A percentile compares a stretch with the other conserved stretches of the same genome.
These are phyloP conservation scores for Brachystomella parvula DNA, from an alignment of 1,140 invertebrate genomes.

Conservation along the genomic window DNA sequence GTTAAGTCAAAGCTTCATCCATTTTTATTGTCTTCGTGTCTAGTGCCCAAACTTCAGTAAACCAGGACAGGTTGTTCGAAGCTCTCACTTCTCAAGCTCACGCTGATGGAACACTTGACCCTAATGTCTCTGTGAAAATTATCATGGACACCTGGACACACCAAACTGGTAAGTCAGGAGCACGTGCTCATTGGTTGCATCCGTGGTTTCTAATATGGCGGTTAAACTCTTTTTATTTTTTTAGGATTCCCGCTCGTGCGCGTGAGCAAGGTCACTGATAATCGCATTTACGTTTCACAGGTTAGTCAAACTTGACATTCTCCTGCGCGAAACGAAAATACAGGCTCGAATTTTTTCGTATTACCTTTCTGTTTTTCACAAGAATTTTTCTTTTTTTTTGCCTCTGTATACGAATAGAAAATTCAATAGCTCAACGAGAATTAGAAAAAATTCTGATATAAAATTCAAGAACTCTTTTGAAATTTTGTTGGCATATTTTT, in stretches of 20 bases:
- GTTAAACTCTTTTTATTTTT: no score
- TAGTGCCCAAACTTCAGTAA: conserved; percentile 24
- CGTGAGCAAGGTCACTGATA: background rate
- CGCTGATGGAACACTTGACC: conserved; percentile 46
- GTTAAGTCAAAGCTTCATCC: background rate
- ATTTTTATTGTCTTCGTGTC: conserved; percentile 6
- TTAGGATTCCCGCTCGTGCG: background rate
- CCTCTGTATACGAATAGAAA: no score
- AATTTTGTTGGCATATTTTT: no score
- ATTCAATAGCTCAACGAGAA: no score
- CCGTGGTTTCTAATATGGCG: no score
- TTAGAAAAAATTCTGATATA: no score
- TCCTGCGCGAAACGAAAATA: background rate
- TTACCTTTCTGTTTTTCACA: no score
- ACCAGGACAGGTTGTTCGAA: conserved; percentile 61
- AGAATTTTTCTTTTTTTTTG: no score
- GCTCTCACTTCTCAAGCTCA: conserved; percentile 51
- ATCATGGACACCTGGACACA: conserved; percentile 88
- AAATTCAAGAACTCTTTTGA: no score
- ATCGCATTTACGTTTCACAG: conserved; percentile 16
- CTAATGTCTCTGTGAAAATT: conserved; percentile 58
- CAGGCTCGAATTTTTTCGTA: background rate
- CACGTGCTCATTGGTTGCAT: no score
- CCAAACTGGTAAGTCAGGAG: conserved; percentile 49
- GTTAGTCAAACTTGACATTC: background rate